Evolutionary conservation across 2,113 vertebrate species (phyloP).

Genomic region (Ibidorhyncha struthersii): DNA sequence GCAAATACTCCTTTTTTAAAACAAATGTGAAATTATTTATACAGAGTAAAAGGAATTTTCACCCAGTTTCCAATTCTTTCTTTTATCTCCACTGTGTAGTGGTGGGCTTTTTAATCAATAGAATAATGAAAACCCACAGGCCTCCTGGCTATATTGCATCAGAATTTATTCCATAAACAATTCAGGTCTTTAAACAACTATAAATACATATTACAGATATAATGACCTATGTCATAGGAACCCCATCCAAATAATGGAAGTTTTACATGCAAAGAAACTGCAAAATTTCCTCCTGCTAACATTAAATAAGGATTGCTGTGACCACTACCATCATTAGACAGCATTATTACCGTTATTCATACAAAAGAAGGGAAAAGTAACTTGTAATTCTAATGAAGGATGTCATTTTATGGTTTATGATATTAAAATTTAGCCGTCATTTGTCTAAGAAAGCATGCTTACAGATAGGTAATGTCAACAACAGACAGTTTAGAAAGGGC

Average conservation of each 20-base stretch:
- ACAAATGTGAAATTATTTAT: slow-evolving; percentile 29
- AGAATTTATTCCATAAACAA: slow-evolving; percentile 20
- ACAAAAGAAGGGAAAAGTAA: not conserved
- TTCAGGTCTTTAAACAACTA: not conserved
- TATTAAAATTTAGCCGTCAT: not conserved
- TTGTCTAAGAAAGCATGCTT: not conserved
- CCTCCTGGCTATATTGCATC: not conserved
- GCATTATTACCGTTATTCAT: not conserved
- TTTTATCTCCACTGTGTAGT: not conserved
- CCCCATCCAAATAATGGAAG: not conserved
- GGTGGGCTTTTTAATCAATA: slow-evolving; percentile 33
- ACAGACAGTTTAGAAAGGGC: not conserved
- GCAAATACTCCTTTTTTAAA: not conserved
- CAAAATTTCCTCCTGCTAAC: not conserved
- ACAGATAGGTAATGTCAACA: not conserved
- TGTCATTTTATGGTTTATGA: not conserved
- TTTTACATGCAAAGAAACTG: not conserved
- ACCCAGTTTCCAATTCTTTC: not conserved
- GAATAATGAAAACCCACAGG: not conserved
- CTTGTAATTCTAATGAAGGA: not conserved
- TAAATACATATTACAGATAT: not conserved
- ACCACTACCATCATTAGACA: not conserved
- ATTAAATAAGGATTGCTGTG: not conserved
- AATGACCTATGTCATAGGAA: not conserved
- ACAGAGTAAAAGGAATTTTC: not conserved